Base-by-base conservation (phyloP, 2,113 vertebrate species). In the Apistogramma diplotaenia region DNA sequence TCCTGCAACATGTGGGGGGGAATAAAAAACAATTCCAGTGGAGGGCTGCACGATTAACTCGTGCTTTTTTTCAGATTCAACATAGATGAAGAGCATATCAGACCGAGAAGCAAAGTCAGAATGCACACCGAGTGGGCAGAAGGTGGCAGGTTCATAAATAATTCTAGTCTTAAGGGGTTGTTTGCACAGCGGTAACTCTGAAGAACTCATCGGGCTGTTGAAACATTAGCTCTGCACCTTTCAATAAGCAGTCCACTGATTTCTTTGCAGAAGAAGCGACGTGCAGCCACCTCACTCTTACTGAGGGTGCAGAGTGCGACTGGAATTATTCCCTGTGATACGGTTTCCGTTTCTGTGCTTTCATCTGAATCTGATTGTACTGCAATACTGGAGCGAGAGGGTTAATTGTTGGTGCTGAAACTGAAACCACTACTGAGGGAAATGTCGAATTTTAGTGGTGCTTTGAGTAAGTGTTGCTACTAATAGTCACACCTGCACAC, bases 71-170 rank as follows among this genome's bases (percentile, higher is more conserved):
- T 87, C 74, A 62, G 76, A 89, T 85, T 84, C 56, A 77, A 81
- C 74, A 53, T 27, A 29, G 46, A 76, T 56, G 70, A 72, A 10
- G 73, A 58, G 59, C 82, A 73, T 83, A 87, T 89, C 67, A 86
- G 81, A 81, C 27, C 6, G 35, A 82, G 78, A 51, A 40, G 82
- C 73, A 56, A 77, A 77, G 77, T 56, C 40, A 65, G 61, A 29
- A 71, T n/a, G 71, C 78, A 74, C 77, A 33, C 79, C 78, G 53
- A 82, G 84, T 43, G 60, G 54, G 65, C 21, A 81, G 81, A 46
- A 85, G 71, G 59, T 12, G 60, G 78, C 76, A 73, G 83, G 78
- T 74, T 87, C 85, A 89, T 89, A 65, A 91, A 89, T 86, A 59
- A 84, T 86, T 83, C 85, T 85, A 56, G 79, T 87, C 73, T 87